These are phyloP conservation scores for Cettia cetti DNA, from an alignment of 2,113 vertebrate species.

Conservation along the genomic window DNA sequence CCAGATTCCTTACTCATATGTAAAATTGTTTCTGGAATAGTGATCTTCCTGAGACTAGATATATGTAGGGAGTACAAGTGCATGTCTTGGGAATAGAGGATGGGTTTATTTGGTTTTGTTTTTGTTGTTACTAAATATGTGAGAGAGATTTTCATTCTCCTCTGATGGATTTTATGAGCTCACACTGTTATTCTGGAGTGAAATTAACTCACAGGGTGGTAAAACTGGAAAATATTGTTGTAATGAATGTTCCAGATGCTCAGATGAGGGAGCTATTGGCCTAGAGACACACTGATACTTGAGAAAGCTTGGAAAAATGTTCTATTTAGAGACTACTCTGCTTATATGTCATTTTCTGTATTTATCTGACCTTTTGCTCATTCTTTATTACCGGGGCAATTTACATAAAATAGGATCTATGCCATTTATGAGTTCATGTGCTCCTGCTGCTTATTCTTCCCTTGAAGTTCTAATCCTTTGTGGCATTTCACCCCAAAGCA, in stretches of 20 bases:
- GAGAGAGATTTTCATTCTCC: background rate
- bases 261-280: constrained; percentile 53
- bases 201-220: background rate
- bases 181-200: background rate
- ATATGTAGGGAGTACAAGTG: background rate
- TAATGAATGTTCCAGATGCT: constrained; percentile 11
- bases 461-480: constrained; percentile 63
- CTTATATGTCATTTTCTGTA: constrained; percentile 51
- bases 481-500: constrained; percentile 74
- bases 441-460: constrained; percentile 57
- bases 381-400: constrained; percentile 66
- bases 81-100: background rate
- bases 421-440: constrained; percentile 66
- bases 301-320: constrained; percentile 28
- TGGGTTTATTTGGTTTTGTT: accelerated
- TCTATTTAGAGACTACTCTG: constrained; percentile 47
- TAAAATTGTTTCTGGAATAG: background rate
- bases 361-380: constrained; percentile 69
- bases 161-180: background rate
- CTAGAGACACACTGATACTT: background rate
- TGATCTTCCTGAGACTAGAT: background rate
- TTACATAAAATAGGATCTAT: constrained; percentile 69
- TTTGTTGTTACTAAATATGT: background rate
- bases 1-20: background rate
- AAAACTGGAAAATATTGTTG: background rate